Conservation (phyloP, 2,888 invertebrate species). For the Synergus japonicus region DNA sequence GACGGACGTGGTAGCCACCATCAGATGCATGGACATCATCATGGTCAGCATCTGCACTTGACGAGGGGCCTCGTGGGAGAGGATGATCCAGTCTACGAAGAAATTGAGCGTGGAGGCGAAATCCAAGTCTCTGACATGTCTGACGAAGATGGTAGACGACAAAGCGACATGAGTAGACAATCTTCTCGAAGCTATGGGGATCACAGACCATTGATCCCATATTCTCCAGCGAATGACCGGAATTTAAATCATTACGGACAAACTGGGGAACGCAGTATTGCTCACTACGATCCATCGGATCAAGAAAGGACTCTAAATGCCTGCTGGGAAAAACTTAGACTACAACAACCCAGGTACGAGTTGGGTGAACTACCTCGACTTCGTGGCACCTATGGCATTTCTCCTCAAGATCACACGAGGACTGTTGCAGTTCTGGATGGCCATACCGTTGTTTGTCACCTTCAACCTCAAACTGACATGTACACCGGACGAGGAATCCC, state of each 20-base stretch:
- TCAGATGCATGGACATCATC: constrained; percentile 77
- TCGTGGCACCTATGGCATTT: constrained; percentile 66
- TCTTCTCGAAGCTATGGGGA: constrained; percentile 89
- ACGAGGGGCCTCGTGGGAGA: constrained; percentile 68
- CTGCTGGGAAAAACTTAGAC: constrained; percentile 72
- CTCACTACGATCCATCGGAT: constrained; percentile 64
- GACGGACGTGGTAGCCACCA: constrained; percentile 77
- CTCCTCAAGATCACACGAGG: constrained; percentile 72
- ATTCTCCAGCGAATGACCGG: constrained; percentile 84
- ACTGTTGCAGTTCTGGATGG: constrained; percentile 90
- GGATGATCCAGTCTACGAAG: constrained; percentile 90
- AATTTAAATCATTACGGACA: constrained; percentile 69
- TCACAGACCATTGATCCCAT: constrained; percentile 88
- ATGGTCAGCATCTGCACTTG: constrained; percentile 79
- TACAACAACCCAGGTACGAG: constrained; percentile 73
- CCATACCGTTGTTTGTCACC: constrained; percentile 90
- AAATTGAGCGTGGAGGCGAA: constrained; percentile 84
- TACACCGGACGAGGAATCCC: constrained; percentile 80
- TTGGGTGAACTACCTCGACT: constrained; percentile 71
- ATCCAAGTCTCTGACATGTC: constrained; percentile 88
- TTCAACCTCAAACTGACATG: constrained; percentile 84
- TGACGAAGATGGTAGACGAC: constrained; percentile 87
- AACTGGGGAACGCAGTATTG: constrained; percentile 57
- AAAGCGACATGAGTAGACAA: constrained; percentile 85
- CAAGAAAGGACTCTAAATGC: constrained; percentile 71